A percentile compares a stretch with the other conserved stretches of the same genome.
These are phyloP conservation scores for Nymphalis io DNA, from an alignment of 1,140 invertebrate species.

Conservation along the genomic window DNA sequence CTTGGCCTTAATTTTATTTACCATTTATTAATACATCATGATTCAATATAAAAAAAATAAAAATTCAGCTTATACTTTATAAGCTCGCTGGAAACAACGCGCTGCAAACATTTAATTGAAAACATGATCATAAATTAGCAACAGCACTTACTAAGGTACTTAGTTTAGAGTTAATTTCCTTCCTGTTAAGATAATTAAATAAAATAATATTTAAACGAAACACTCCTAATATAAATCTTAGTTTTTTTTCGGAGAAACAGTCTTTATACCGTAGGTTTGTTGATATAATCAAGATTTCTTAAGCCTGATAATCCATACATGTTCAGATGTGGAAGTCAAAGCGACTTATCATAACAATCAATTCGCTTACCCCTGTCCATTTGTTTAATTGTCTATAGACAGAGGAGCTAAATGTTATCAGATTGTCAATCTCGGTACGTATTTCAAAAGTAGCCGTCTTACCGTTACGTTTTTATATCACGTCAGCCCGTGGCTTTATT, in stretches of 20 bases:
- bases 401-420: constrained; percentile 33
- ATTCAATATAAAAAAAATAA: too few species aligned
- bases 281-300: constrained; percentile 21
- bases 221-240: background rate
- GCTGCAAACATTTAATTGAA: constrained; percentile 11
- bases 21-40: too few species aligned
- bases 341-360: constrained; percentile 36
- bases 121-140: constrained; percentile 2
- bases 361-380: constrained; percentile 32
- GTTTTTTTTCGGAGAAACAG: background rate
- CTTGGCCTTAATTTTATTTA: too few species aligned
- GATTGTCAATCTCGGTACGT: constrained; percentile 31
- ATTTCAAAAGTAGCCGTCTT: constrained; percentile 26
- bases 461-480: constrained; percentile 28
- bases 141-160: constrained; percentile 1
- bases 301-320: constrained; percentile 22
- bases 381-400: constrained; percentile 36
- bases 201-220: background rate
- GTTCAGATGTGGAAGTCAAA: constrained; percentile 23
- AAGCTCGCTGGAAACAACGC: background rate
- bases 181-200: constrained; percentile 1
- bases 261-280: constrained; percentile 6
- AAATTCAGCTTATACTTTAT: too few species aligned
- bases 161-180: background rate
- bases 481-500: constrained; percentile 18